Evolutionary conservation across 2,888 invertebrate genomes (phyloP).

Genomic region (Glaucopsyche alexis): DNA sequence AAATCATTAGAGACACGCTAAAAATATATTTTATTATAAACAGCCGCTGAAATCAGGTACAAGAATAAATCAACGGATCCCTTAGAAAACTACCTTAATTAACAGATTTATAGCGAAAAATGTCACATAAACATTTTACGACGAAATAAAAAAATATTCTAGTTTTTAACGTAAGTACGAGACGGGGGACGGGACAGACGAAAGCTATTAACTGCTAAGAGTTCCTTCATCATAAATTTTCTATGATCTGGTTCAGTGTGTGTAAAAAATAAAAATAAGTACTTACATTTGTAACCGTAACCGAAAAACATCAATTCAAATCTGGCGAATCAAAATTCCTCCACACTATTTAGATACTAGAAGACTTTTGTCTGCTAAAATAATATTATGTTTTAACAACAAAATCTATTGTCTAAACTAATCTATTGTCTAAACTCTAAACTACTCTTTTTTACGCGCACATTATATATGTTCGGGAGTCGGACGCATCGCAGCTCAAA

Average conservation of each 20-base stretch:
- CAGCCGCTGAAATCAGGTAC: slow-evolving; percentile 26
- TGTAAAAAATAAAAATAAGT: background rate
- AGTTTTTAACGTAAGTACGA: background rate
- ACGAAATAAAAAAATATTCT: slow-evolving; percentile 11
- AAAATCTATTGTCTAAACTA: too few relatives aligned
- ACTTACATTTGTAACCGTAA: background rate
- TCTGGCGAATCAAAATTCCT: too few relatives aligned
- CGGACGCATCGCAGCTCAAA: too few relatives aligned
- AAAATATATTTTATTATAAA: slow-evolving; percentile 1
- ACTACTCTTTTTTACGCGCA: too few relatives aligned
- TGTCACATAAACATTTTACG: slow-evolving; percentile 29
- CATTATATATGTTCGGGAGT: too few relatives aligned
- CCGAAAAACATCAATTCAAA: too few relatives aligned
- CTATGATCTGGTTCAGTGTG: slow-evolving; percentile 1
- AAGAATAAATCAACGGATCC: slow-evolving; percentile 11
- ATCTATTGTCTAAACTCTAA: too few relatives aligned
- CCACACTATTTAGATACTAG: too few relatives aligned
- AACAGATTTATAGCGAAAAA: slow-evolving; percentile 25
- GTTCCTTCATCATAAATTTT: background rate
- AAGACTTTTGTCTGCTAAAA: too few relatives aligned
- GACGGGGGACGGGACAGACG: background rate
- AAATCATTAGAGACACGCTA: background rate
- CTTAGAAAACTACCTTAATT: slow-evolving; percentile 23
- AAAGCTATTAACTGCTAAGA: slow-evolving; percentile 24
- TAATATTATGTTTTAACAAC: too few relatives aligned